Base-by-base conservation (phyloP, 2,797 vertebrate species). In the Muscicapa comitata region DNA sequence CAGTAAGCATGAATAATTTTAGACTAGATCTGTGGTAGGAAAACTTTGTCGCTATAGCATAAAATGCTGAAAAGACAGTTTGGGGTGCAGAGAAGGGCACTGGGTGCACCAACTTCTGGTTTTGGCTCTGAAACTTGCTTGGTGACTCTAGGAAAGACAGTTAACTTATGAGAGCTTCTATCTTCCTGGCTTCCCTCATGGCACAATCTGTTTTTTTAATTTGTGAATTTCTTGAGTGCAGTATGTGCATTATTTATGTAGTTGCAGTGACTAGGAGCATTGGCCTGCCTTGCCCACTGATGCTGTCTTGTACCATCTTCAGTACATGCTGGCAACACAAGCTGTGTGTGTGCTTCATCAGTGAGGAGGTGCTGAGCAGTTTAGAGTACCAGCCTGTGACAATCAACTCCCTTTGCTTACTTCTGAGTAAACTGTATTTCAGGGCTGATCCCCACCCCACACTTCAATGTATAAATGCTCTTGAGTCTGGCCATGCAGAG, bases 281-380 rank as follows among this genome's bases (percentile, higher is more conserved):
- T 51, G 58, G 77, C 55, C 48, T 55, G 19, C 29, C 54, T 10
- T 76, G 62, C 59, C 58, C 15, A 7, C 51, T 43, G 68, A 37
- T 48, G 17, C n/a, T 26, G 1, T 23, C 62, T 58, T 62, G 40
- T 66, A 76, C 63, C 48, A n/a, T 0, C 40, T 37, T 10, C 37
- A 76, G 33, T 31, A 17, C 0, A 0, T 48, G 71, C 25, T 26
- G 33, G 20, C 55, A 87, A 13, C 50, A 31, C 51, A 26, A 33
- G 40, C 61, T 63, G 10, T 76, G 63, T 20, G 10, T 73, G 53
- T n/a, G 62, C 31, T 83, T 47, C 47, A 31, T 42, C 43, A 47
- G 51, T 0, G 0, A 37, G 16, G 33, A 59, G 18, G 8, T 57
- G 66, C 70, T 58, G 35, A 8, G 0, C 62, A 28, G 55, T 47